Evolutionary conservation across 2,888 invertebrate genomes (phyloP).

Genomic region (Petrolisthes manimaculis): DNA sequence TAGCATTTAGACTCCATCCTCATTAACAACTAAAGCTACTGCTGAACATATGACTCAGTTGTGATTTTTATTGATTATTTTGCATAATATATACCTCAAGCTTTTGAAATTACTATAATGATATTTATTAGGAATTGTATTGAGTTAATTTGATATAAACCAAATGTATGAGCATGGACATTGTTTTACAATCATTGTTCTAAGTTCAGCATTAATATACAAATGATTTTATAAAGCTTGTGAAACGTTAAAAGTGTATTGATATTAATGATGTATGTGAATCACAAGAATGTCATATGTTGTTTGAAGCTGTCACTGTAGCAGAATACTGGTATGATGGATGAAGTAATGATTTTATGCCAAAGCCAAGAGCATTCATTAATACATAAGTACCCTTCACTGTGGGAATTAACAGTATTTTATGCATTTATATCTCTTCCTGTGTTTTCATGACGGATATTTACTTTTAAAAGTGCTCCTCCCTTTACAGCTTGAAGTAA

Average conservation of each 20-base stretch:
- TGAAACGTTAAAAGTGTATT: too few relatives aligned
- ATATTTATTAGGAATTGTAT: too few relatives aligned
- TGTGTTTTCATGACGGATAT: not conserved
- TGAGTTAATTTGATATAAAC: too few relatives aligned
- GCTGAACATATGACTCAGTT: not conserved
- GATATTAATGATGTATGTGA: too few relatives aligned
- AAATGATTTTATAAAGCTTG: too few relatives aligned
- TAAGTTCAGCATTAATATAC: too few relatives aligned
- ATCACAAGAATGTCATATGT: too few relatives aligned
- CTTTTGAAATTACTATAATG: too few relatives aligned
- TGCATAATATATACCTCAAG: not conserved
- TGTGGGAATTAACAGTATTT: slow-evolving; percentile 42
- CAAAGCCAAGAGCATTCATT: slow-evolving; percentile 41
- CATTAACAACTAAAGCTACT: slow-evolving; percentile 12
- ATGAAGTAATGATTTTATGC: slow-evolving; percentile 16
- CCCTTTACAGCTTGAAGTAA: not conserved
- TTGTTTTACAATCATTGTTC: not conserved
- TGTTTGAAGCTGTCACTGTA: not conserved
- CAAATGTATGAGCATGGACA: not conserved
- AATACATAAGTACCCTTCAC: slow-evolving; percentile 27
- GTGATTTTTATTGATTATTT: not conserved
- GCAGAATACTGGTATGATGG: slow-evolving; percentile 2
- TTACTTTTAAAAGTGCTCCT: not conserved
- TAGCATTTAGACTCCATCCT: slow-evolving; percentile 41
- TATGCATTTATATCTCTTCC: not conserved